Evolutionary conservation across 2,888 invertebrate genomes (phyloP), one percentile per base, ranked within the genome.

Genomic region (Eupeodes luniger): DNA sequence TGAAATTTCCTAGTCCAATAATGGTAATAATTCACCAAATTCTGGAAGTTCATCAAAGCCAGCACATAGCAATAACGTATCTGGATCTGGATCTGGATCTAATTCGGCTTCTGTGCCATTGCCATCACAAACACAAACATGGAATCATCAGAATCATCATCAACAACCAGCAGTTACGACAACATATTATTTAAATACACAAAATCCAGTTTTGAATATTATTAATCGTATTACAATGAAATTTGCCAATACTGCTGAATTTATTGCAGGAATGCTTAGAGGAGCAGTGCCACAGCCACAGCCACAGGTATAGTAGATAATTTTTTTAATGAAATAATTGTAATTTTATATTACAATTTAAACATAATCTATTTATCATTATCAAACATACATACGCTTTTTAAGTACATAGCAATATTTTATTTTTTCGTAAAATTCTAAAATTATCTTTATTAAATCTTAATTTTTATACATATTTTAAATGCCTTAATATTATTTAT

Each of bases 201-300:
- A 90, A 69, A 90, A 90, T 83, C 90, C 90, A 53, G 90, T 90
- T 53, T 78, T 90, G 12, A 90, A 90, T 78, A 83, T 90, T 7
- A 90, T 90, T 27, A 90, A 90, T 87, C 90, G 90, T 34, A 80
- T 90, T n/a, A 88, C 90, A 10, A 77, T 85, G 75, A 90, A 90
- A 78, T 90, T 90, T 81, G 81, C 89, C 16, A 90, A 90, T 66
- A 91, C 91, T 11, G 90, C 91, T 5, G 90, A 90, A 44, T 87
- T 91, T 75, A 64, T 91, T 19, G 90, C 90, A 44, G 90, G 89
- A 84, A 90, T 90, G 90, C 53, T 91, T 9, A 76, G 90, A 27
- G 85, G 72, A 77, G 81, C 79, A 74, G 83, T 85, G 76, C 85
- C 89, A 64, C 74, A 75, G 76, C 85, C 89, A 64, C 74, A 75